Evolutionary conservation across 35 echinoderm and acorn worm species (phyloP).

Genomic region (Apostichopus californicus): DNA sequence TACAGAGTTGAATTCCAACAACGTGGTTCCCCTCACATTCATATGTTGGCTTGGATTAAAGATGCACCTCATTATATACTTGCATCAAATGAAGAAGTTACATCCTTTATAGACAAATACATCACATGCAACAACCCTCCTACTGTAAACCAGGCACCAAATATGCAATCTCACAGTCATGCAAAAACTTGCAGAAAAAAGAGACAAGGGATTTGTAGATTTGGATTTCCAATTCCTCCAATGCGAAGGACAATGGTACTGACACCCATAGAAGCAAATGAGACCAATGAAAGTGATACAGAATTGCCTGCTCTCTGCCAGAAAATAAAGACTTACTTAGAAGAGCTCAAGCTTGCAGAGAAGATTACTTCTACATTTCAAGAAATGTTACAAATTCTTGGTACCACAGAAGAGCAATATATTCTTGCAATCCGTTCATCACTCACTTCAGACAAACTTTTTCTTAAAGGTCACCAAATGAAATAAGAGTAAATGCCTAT

Average conservation of each 20-base stretch:
- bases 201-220: conserved; percentile 54
- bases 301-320: neutral
- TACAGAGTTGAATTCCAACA: neutral
- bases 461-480: conserved; percentile 63
- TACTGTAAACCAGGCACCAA: neutral
- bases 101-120: conserved; percentile 55
- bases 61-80: conserved; percentile 15
- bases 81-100: conserved; percentile 29
- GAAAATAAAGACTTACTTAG: neutral
- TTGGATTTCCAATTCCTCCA: conserved; percentile 68
- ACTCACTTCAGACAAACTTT: conserved; percentile 63
- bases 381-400: conserved; percentile 20
- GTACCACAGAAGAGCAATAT: conserved; percentile 56
- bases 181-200: conserved; percentile 61
- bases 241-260: conserved; percentile 68
- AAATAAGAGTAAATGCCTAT: conserved; percentile 68
- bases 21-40: neutral
- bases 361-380: conserved; percentile 41
- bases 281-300: neutral
- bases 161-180: neutral
- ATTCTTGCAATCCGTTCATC: conserved; percentile 61
- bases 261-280: conserved; percentile 14
- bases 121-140: conserved; percentile 14
- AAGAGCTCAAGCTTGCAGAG: conserved; percentile 39
- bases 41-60: conserved; percentile 21